Percentiles rank a stretch among this genome's conserved stretches.
Evolutionary conservation across 1,140 invertebrate genomes (phyloP).

Genomic region (Drosophila sp.): DNA sequence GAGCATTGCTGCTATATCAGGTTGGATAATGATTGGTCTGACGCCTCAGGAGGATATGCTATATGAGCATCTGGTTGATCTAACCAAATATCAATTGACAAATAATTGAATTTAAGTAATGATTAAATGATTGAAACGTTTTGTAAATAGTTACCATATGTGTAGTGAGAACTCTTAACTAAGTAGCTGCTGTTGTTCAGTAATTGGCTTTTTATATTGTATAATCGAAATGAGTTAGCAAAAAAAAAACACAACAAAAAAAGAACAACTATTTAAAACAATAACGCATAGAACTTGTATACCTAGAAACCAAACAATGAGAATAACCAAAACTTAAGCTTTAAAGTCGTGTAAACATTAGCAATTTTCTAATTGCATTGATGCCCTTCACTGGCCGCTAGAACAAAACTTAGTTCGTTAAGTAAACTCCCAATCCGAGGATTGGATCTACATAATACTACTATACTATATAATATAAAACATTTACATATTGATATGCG

Average conservation of each 20-base stretch:
- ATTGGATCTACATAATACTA: conserved; percentile 34
- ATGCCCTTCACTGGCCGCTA: conserved; percentile 83
- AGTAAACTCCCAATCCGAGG: conserved; percentile 16
- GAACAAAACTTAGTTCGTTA: conserved; percentile 62
- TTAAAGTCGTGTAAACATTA: conserved; percentile 57
- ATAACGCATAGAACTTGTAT: conserved; percentile 38
- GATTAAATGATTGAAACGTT: conserved; percentile 13
- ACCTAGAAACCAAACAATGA: conserved; percentile 26
- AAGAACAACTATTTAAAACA: conserved; percentile 58
- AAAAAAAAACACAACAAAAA: too few species aligned
- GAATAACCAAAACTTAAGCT: conserved; percentile 56
- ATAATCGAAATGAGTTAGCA: conserved; percentile 55
- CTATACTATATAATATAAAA: conserved; percentile 32
- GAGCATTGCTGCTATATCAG: conserved; percentile 82
- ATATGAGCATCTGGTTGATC: conserved; percentile 82
- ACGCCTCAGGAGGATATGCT: conserved; percentile 81
- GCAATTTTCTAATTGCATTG: conserved; percentile 38
- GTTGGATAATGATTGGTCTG: conserved; percentile 84
- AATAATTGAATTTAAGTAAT: conserved; percentile 82
- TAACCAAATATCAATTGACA: conserved; percentile 84
- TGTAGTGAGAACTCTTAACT: conserved; percentile 60
- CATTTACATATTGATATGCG: conserved; percentile 36
- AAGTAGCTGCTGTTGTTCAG: conserved; percentile 72
- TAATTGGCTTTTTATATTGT: conserved; percentile 78
- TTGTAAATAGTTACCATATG: conserved; percentile 40